phyloP scores from a whole-genome alignment of 2,113 vertebrate species.

The Clarias batrachus region DNA sequence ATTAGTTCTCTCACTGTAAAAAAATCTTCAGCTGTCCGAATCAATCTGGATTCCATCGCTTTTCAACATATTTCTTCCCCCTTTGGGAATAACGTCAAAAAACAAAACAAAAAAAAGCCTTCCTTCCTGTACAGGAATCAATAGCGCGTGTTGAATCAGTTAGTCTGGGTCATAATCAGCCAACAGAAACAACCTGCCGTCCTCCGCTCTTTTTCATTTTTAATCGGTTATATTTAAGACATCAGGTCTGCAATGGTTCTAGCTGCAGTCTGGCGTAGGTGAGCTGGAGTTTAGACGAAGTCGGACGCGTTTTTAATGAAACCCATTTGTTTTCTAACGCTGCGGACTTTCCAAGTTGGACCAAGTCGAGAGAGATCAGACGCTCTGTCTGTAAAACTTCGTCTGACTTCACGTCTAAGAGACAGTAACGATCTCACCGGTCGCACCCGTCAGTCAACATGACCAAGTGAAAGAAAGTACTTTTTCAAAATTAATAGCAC shows the following conservation, averaged over 20 bases:
- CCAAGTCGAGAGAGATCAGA: background rate
- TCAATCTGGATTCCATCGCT: slow-evolving; percentile 27
- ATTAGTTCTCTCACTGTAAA: slow-evolving; percentile 23
- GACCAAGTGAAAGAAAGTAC: background rate
- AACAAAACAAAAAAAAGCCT: background rate
- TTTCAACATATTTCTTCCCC: background rate
- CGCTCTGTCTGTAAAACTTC: background rate
- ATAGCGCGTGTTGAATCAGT: slow-evolving; percentile 20
- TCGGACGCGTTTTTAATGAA: background rate
- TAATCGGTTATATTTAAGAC: slow-evolving; percentile 10
- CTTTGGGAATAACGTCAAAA: slow-evolving; percentile 29
- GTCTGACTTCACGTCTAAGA: background rate
- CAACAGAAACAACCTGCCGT: slow-evolving; percentile 2
- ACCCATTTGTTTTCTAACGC: background rate
- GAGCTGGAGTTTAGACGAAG: background rate
- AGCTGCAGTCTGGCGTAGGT: background rate
- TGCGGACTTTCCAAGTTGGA: background rate
- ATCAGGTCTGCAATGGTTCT: background rate
- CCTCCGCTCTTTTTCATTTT: background rate
- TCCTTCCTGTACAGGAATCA: slow-evolving; percentile 35
- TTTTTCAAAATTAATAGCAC: background rate
- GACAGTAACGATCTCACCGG: background rate
- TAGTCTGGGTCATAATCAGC: slow-evolving; percentile 17
- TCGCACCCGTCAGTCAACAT: background rate
- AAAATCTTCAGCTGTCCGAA: slow-evolving; percentile 7